Percentiles rank a stretch among this genome's conserved stretches.
These are phyloP conservation scores for Nerophis ophidion DNA, from an alignment of 2,113 vertebrate genomes.

Conservation along the genomic window DNA sequence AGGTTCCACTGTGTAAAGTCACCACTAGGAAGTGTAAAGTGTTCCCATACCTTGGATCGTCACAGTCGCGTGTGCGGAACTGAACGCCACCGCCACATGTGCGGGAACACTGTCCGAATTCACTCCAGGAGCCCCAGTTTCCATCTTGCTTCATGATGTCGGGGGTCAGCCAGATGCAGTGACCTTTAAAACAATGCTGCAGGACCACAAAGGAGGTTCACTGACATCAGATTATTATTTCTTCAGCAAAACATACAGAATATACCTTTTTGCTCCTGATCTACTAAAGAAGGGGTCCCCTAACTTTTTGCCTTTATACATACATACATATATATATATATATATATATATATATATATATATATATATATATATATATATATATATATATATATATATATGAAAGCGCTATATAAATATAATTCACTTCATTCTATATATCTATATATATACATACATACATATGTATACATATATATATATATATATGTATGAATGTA, in stretches of 20 bases:
- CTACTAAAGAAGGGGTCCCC: too few relatives aligned
- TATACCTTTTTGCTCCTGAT: background rate
- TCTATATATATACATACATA: too few relatives aligned
- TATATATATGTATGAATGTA: too few relatives aligned
- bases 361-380: too few relatives aligned
- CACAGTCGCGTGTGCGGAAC: conserved; percentile 87
- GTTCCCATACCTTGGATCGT: conserved; percentile 87
- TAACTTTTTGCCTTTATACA: too few relatives aligned
- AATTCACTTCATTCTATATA: too few relatives aligned
- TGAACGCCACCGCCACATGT: conserved; percentile 90
- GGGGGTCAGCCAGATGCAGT: conserved; percentile 92
- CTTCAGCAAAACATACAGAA: background rate
- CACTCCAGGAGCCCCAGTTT: conserved; percentile 95
- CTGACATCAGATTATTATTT: background rate
- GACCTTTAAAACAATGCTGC: conserved; percentile 97
- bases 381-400: too few relatives aligned
- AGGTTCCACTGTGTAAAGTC: background rate
- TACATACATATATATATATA: too few relatives aligned
- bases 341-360: too few relatives aligned
- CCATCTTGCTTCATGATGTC: conserved; percentile 94
- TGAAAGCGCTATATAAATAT: too few relatives aligned
- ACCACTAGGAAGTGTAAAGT: background rate
- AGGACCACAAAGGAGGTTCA: conserved; percentile 25
- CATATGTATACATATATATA: too few relatives aligned
- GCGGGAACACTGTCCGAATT: conserved; percentile 89